These are phyloP conservation scores for Parochlus steinenii DNA, from an alignment of 2,888 invertebrate species.

Conservation along the genomic window DNA sequence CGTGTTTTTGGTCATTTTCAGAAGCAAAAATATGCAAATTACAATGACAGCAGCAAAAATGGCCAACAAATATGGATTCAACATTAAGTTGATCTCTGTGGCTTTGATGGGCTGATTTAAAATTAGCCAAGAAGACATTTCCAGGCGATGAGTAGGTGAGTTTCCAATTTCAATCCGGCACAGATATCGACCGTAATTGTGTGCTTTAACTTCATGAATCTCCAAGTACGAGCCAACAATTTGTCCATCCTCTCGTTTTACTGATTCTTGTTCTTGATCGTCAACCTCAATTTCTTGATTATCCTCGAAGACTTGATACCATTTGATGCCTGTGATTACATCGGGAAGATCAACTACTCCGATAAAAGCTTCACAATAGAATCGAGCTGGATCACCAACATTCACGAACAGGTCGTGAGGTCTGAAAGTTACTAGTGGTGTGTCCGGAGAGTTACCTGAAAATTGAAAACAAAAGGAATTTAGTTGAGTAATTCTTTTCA, in stretches of 20 bases:
- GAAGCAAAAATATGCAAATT: conserved; percentile 6
- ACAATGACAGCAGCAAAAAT: conserved; percentile 1
- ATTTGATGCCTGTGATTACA: conserved; percentile 51
- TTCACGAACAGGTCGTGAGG: conserved; percentile 46
- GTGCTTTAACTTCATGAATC: conserved; percentile 38
- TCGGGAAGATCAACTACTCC: conserved; percentile 53
- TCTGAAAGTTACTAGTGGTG: conserved; percentile 47
- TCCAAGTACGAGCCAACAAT: conserved; percentile 53
- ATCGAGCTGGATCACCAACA: conserved; percentile 42
- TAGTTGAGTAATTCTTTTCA: not conserved
- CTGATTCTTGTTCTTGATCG: conserved; percentile 13
- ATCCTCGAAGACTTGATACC: conserved; percentile 46
- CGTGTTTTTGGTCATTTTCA: too few species aligned
- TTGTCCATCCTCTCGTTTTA: conserved; percentile 47
- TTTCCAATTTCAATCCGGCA: conserved; percentile 46
- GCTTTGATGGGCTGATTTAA: conserved; percentile 14
- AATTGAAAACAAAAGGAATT: conserved; percentile 17
- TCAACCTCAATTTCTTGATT: conserved; percentile 18
- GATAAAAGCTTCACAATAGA: conserved; percentile 64
- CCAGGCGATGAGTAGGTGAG: conserved; percentile 28
- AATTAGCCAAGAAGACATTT: conserved; percentile 21
- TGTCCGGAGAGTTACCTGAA: conserved; percentile 45
- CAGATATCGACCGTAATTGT: conserved; percentile 53
- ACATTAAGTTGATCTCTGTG: conserved; percentile 1
- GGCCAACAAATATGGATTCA: conserved; percentile 5